Evolutionary conservation across 2,113 vertebrate genomes (phyloP), one percentile per base, ranked within the genome.

Genomic region (Xyrauchen texanus): DNA sequence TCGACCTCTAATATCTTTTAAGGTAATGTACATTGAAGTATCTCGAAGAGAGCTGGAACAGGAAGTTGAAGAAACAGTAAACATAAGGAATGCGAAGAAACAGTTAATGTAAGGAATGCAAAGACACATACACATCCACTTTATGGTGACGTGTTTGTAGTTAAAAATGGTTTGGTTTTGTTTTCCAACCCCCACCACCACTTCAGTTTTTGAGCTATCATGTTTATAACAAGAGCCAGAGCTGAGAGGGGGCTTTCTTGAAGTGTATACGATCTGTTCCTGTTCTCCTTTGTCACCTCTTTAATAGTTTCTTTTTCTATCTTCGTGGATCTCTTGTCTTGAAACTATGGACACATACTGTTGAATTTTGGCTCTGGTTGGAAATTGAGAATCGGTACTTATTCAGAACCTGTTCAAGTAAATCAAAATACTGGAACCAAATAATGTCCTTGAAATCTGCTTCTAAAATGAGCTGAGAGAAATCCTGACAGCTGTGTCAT

Each of bases 41-140:
- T 44, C 13, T 42, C 62, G 68, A 42, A 67, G 16, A 69, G 42
- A 21, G 45, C 55, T 81, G 60, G 63, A 42, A 49, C 55, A 80
- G 64, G 44, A 81, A 15, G 58, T 47, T 57, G 44, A 81, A 52
- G 69, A 68, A 81, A 77, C 75, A 75, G 81, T 76, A 75, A 78
- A 55, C 8, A 6, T 55, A 73, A 66, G 45, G 21, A 57, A 82
- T 67, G n/a, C 64, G 45, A 11, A 21, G 16, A 55, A 45, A 12
- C 16, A 15, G n/a, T n/a, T n/a, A n/a, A n/a, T n/a, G 21, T 34
- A 34, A 34, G 3, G 21, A 34, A 34, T 34, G 21, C 68, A 71
- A 62, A n/a, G 13, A 60, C 57, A 10, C 12, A 6, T 8, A 9
- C 70, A 44, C 61, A 67, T 80, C 62, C 21, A 5, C 0, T 74